A percentile compares a stretch with the other conserved stretches of the same genome.
These are phyloP conservation scores for Lasius platythorax DNA, from an alignment of 2,888 invertebrate genomes.

Conservation along the genomic window DNA sequence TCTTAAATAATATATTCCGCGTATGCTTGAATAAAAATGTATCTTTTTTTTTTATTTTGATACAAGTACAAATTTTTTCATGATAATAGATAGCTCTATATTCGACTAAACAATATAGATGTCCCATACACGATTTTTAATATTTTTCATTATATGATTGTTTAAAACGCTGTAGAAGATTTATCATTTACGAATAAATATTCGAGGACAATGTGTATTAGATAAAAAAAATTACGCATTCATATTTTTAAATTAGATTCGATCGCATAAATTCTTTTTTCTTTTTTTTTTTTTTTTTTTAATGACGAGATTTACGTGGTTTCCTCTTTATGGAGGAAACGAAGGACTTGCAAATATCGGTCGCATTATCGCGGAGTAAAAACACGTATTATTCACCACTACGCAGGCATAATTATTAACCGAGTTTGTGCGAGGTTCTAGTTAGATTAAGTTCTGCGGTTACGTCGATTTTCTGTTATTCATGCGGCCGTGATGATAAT, in stretches of 20 bases:
- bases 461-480: constrained; percentile 38
- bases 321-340: neutral
- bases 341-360: neutral
- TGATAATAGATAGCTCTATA: too few relatives aligned
- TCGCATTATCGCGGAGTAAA: neutral
- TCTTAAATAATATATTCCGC: neutral
- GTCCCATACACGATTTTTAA: neutral
- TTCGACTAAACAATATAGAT: too few relatives aligned
- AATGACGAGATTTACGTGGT: neutral
- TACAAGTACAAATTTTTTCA: too few relatives aligned
- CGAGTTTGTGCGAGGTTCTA: constrained; percentile 19
- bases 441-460: constrained; percentile 32
- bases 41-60: neutral
- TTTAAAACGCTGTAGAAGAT: neutral
- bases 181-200: neutral
- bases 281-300: neutral
- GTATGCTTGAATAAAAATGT: neutral
- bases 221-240: neutral
- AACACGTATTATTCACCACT: neutral
- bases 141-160: neutral
- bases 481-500: constrained; percentile 15
- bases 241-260: neutral
- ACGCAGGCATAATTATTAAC: constrained; percentile 3
- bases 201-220: neutral
- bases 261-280: neutral